Base-by-base conservation (phyloP, 1,140 invertebrate species). In the Drusus annulatus region DNA sequence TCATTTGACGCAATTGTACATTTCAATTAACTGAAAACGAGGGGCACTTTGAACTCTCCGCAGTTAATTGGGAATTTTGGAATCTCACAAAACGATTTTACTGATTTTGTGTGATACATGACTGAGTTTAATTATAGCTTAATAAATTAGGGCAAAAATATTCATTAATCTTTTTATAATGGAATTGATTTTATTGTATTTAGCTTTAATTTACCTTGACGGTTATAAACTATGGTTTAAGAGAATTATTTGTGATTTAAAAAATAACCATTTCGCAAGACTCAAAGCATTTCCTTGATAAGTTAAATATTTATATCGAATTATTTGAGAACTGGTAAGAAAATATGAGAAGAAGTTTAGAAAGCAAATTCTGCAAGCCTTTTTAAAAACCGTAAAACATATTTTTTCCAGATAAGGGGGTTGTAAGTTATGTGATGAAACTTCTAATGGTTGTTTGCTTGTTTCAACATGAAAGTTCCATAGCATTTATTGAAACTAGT, bases 61-160 rank as follows among this genome's bases (percentile, higher is more conserved):
- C 62, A n/a, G 62, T 31, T 65, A n/a, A 25, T 28, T 13, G 62
- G 62, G 28, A 28, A 28, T 65, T 16, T 65, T 31, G 23, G 62
- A 65, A 65, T 65, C 62, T 65, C 62, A 65, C 62, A 65, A 65
- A 28, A 65, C 62, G 16, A 25, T n/a, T 28, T 25, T 65, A 65
- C 62, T 65, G 3, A 25, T 65, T 65, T 65, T 65, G 62, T 65
- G 62, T 65, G 62, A 65, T 28, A 65, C 25, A 25, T 65, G 62
- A 65, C 62, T 65, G 62, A 65, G 62, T 65, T 65, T 65, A 65
- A 31, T 65, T 65, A 28, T 65, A 65, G 62, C 62, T 65, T 65
- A 65, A 65, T 65, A 25, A 28, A 25, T 65, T 65, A 65, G 62
- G 62, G 23, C 62, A 65, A 65, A 28, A 31, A 31, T 65, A 65